These are phyloP conservation scores for Tangara arthus DNA, from an alignment of 2,797 vertebrate species.

Conservation along the genomic window DNA sequence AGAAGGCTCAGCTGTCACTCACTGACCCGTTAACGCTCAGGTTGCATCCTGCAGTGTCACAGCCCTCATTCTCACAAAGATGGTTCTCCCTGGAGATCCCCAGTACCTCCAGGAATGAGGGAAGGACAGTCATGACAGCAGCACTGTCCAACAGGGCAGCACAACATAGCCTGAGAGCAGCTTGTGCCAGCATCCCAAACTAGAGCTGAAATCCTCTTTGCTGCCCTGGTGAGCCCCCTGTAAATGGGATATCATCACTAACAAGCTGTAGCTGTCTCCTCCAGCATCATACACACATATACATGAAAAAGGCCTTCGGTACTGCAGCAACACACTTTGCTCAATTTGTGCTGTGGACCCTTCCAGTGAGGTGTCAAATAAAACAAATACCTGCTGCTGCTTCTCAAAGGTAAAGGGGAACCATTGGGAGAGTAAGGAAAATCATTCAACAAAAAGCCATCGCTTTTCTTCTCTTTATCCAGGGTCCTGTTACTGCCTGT, in stretches of 20 bases:
- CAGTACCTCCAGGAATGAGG: constrained; percentile 73
- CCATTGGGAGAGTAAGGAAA: background rate
- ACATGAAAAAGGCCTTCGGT: background rate
- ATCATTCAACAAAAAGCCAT: background rate
- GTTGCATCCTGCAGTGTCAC: constrained; percentile 69
- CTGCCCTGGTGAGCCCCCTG: background rate
- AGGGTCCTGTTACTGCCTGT: background rate
- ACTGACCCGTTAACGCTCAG: constrained; percentile 76
- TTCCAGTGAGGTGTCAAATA: background rate
- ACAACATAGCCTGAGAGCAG: background rate
- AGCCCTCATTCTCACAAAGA: constrained; percentile 69
- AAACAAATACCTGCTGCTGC: constrained; percentile 1
- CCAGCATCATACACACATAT: background rate
- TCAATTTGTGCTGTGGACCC: background rate
- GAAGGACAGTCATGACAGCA: constrained; percentile 52
- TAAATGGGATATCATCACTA: background rate
- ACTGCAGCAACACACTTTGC: background rate
- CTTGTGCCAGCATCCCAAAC: constrained; percentile 17
- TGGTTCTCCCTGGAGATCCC: constrained; percentile 67
- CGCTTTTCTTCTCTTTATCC: background rate
- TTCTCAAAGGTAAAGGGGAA: background rate
- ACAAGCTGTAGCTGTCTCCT: background rate
- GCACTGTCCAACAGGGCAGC: constrained; percentile 55
- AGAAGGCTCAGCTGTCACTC: constrained; percentile 80
- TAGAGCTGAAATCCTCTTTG: background rate